phyloP scores from a whole-genome alignment of 2,888 invertebrate genomes.

The Eurois occulta region DNA sequence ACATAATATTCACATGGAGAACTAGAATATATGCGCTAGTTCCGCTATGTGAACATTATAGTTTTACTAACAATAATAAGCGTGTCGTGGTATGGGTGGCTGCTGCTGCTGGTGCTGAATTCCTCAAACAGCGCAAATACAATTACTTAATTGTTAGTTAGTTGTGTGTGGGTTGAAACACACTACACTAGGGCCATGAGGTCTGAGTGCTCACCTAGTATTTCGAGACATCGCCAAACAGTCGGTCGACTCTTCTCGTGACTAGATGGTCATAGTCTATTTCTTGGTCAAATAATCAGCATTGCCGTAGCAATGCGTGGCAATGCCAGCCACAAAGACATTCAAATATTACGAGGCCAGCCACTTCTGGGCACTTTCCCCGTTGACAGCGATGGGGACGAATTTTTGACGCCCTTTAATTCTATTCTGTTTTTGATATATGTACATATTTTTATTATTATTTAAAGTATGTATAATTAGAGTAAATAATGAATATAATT shows the following conservation, averaged over 20 bases:
- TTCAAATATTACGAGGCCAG: no score
- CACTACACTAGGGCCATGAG: background rate
- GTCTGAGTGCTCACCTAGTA: background rate
- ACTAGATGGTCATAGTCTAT: background rate
- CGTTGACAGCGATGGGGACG: background rate
- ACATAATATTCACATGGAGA: background rate
- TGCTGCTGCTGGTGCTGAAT: no score
- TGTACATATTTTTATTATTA: no score
- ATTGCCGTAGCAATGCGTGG: no score
- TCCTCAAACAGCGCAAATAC: background rate
- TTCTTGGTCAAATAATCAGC: background rate
- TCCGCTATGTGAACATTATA: background rate
- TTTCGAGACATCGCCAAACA: background rate
- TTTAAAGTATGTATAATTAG: no score
- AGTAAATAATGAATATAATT: no score
- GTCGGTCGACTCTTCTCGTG: background rate
- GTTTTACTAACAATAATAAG: background rate
- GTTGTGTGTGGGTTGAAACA: background rate
- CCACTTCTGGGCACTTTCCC: no score
- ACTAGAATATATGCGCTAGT: background rate
- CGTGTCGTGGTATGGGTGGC: no score
- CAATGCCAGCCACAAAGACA: no score
- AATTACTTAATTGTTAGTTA: background rate
- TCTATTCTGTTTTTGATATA: background rate
- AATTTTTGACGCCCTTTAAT: background rate